Conservation (phyloP, 2,888 invertebrate species). For the Plagiodera versicolora region DNA sequence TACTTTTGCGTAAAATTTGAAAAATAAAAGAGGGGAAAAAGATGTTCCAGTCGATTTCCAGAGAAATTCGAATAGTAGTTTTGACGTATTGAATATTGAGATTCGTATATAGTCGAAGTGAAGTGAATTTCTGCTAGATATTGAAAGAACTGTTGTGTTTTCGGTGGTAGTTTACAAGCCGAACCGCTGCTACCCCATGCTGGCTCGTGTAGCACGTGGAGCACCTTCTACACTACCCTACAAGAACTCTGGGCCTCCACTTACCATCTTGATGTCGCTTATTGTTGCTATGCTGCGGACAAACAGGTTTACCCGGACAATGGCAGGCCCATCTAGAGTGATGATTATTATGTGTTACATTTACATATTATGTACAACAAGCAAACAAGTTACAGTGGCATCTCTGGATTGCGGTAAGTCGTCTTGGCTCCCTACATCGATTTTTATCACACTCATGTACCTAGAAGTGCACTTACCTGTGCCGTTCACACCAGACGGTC, state of each 20-base stretch:
- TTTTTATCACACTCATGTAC: constrained; percentile 20
- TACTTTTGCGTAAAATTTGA: no score
- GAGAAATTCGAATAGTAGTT: no score
- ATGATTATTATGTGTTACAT: constrained; percentile 55
- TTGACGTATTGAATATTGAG: background rate
- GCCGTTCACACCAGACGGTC: constrained; percentile 91
- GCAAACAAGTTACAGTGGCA: constrained; percentile 40
- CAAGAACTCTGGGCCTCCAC: constrained; percentile 57
- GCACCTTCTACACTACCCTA: constrained; percentile 51
- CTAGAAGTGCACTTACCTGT: constrained; percentile 70
- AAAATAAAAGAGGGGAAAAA: no score
- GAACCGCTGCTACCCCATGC: constrained; percentile 48
- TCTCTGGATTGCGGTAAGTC: constrained; percentile 32
- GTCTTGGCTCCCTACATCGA: constrained; percentile 32
- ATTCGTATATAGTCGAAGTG: no score
- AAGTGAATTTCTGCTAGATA: no score
- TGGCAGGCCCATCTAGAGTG: constrained; percentile 85
- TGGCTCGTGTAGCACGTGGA: constrained; percentile 50
- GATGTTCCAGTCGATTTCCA: no score
- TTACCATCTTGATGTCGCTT: constrained; percentile 99
- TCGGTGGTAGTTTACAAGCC: constrained; percentile 13
- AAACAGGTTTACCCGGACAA: constrained; percentile 97
- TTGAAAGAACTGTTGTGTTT: constrained; percentile 30
- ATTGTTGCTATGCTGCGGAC: constrained; percentile 97
- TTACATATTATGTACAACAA: constrained; percentile 49